Base-by-base conservation (phyloP, 2,888 invertebrate genomes). In the Rhimphoctona megacephalus region DNA sequence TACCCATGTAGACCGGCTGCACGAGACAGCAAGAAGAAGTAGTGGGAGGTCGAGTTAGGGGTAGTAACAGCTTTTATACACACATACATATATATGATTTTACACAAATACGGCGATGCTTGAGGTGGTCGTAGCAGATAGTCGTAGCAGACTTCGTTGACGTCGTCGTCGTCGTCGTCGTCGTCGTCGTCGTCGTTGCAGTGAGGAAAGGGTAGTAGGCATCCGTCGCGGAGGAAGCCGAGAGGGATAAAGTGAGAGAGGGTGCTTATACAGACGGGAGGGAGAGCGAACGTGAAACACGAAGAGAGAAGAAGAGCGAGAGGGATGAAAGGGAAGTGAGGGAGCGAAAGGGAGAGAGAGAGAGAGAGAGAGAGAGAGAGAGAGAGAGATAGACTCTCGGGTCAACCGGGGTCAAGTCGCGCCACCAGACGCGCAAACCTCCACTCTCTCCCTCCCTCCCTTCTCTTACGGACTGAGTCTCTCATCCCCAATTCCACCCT, bases 401-500 rank as follows among this genome's bases (percentile, higher is more conserved):
- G 94, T 94, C 94, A 94, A 94, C 94, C 92, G 94, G 92, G 94
- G 94, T 94, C 94, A 94, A 94, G 94, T 94, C 93, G 94, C 93
- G 93, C 93, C 92, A 93, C 93, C 94, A 94, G 94, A 94, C 94
- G 93, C 94, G 93, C 94, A 93, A 92, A 91, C 93, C 92, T 91
- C 92, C 91, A 91, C 39, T n/a, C n/a, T n/a, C 90, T 81, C 77
- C 64, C 69, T 82, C 79, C 91, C 91, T 90, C 86, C 46, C 83
- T 74, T 69, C 85, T 84, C 89, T 90, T 88, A 89, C 88, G 87
- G 87, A 89, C 91, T 89, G 89, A 88, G 89, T 90, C 87, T 88
- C 88, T 80, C 88, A 88, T 88, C 89, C 87, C 89, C 89, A 88
- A 90, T 78, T 89, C 87, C 90, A 88, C 87, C 87, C 88, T 85